Conservation (phyloP, 2,797 vertebrate genomes). For the Pempheris klunzingeri region DNA sequence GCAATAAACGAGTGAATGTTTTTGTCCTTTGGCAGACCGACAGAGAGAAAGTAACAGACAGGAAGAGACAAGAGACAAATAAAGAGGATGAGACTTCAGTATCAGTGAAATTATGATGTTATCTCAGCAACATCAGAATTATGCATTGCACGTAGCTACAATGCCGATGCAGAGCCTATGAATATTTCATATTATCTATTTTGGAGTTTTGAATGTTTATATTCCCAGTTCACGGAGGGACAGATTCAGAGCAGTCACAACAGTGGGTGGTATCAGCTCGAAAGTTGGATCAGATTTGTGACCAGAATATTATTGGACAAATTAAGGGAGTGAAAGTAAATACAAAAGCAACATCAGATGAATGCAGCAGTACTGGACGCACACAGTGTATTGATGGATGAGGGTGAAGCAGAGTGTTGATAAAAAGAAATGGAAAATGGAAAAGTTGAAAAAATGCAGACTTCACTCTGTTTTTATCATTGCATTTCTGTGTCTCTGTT, state of each 20-base stretch:
- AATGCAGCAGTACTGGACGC: background rate
- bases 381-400: background rate
- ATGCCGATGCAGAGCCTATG: constrained; percentile 27
- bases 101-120: background rate
- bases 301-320: constrained; percentile 7
- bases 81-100: background rate
- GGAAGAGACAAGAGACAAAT: background rate
- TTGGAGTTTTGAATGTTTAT: constrained; percentile 10
- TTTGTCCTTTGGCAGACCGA: background rate
- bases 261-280: constrained; percentile 4
- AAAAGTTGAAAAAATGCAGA: background rate
- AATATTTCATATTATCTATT: constrained; percentile 44
- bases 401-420: background rate
- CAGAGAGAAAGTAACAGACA: background rate
- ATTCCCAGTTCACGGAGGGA: background rate
- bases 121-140: constrained; percentile 4
- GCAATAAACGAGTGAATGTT: background rate
- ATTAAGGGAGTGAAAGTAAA: background rate
- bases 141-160: constrained; percentile 31
- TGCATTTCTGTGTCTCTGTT: background rate
- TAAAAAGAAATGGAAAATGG: background rate
- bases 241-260: constrained; percentile 6
- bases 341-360: background rate
- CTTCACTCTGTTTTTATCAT: background rate
- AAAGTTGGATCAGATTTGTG: constrained; percentile 17